Conservation (phyloP, 2,888 invertebrate genomes). For the Smittia sp. region DNA sequence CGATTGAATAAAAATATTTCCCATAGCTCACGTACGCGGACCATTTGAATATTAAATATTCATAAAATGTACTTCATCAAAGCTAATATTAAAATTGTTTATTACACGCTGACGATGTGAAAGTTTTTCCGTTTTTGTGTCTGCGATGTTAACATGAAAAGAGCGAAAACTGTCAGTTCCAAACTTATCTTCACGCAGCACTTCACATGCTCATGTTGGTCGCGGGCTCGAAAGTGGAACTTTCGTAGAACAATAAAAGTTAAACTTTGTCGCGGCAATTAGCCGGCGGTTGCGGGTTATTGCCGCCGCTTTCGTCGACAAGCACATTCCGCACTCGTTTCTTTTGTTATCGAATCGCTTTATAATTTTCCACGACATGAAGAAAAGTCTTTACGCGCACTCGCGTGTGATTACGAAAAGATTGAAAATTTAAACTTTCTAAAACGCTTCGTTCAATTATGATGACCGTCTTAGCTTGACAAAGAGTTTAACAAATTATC, state of each 20-base stretch:
- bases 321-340: too few relatives aligned
- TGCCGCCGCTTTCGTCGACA: not conserved
- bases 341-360: not conserved
- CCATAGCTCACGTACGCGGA: not conserved
- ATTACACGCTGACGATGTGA: not conserved
- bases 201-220: too few relatives aligned
- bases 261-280: not conserved
- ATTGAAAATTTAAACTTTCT: not conserved
- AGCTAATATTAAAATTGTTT: not conserved
- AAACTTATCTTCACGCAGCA: too few relatives aligned
- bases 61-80: not conserved
- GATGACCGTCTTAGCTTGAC: too few relatives aligned
- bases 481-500: too few relatives aligned
- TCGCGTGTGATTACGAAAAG: not conserved
- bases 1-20: not conserved
- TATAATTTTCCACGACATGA: not conserved
- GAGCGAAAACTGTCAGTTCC: too few relatives aligned
- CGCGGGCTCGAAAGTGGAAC: not conserved
- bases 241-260: not conserved
- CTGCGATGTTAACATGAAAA: too few relatives aligned
- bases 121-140: not conserved
- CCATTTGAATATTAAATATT: not conserved
- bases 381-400: not conserved
- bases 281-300: not conserved
- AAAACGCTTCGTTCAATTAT: not conserved